Evolutionary conservation across 2,888 invertebrate species (phyloP), one percentile per base, ranked within the genome.

Genomic region (Habroteleia sp.): DNA sequence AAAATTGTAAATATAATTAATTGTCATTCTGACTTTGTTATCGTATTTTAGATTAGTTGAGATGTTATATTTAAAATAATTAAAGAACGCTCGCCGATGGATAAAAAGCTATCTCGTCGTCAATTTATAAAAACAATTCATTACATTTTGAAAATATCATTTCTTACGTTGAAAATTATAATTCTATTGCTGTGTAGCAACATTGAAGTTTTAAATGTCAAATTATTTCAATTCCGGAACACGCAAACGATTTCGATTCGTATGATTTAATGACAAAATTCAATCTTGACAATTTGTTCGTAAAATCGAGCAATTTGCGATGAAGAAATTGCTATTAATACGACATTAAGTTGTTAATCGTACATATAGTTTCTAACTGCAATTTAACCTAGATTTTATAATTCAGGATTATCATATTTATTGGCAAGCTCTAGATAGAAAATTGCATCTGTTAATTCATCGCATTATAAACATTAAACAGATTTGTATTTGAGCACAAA

Each of bases 391-490:
- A 48, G 39, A 68, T 68, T 48, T 58, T 56, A 27, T 17, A 58
- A 68, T 48, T 66, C 39, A 16, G 13, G 17, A 48, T 35, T 44
- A 42, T 54, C 54, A 46, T 46, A 46, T 54, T 44, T 54, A 66
- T 46, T 66, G 46, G 29, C 44, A 46, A 56, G 56, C 23, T 66
- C 56, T 56, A 31, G 17, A 46, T 66, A 46, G 54, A 58, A 48
- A 48, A 68, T 58, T 58, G 58, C 46, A 25, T 48, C 33, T 48
- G 31, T 13, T 58, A 33, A 33, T 41, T 58, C 33, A 35, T 58
- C 17, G 56, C 41, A 25, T 58, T 68, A 66, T 66, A 66, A 66
- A 66, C 56, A 56, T 66, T 46, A 54, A 44, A 46, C 52, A 14
- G 65, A 54, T 66, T 39, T 66, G 54, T 54, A 44, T 42, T 44